phyloP scores from a whole-genome alignment of 2,888 invertebrate genomes.

The Oscheius onirici region DNA sequence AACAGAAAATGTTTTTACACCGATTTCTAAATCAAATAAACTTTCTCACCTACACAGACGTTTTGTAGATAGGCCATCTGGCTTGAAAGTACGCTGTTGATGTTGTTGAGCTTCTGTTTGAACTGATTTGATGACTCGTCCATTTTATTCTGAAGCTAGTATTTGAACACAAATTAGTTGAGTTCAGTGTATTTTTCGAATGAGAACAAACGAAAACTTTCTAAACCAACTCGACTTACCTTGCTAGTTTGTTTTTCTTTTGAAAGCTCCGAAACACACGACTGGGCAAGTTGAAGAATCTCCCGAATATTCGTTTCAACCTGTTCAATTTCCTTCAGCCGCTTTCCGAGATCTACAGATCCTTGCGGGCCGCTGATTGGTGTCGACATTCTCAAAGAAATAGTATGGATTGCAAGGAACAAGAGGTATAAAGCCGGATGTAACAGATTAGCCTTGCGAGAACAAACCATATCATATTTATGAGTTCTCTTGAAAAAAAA shows the following conservation, averaged over 20 bases:
- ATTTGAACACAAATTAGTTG: neutral
- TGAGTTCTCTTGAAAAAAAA: neutral
- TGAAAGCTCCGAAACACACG: slow-evolving; percentile 42
- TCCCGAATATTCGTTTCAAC: slow-evolving; percentile 51
- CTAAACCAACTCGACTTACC: slow-evolving; percentile 28
- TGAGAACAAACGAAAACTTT: neutral
- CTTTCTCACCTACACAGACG: slow-evolving; percentile 52
- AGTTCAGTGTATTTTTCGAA: neutral
- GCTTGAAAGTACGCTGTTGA: slow-evolving; percentile 42
- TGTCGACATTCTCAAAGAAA: slow-evolving; percentile 5
- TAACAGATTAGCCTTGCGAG: neutral
- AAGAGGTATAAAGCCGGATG: neutral
- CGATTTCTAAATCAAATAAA: too few species aligned
- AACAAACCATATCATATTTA: too few species aligned
- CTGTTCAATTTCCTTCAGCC: slow-evolving; percentile 38
- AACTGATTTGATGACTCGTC: slow-evolving; percentile 49
- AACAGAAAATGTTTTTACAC: too few species aligned
- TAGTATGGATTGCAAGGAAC: neutral
- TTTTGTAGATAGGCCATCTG: slow-evolving; percentile 57
- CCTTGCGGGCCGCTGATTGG: slow-evolving; percentile 3
- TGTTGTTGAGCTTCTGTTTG: slow-evolving; percentile 38
- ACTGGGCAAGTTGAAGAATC: slow-evolving; percentile 43
- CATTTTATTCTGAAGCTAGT: slow-evolving; percentile 51
- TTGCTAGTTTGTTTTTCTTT: slow-evolving; percentile 57
- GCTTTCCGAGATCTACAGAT: slow-evolving; percentile 28